phyloP scores from a whole-genome alignment of 2,113 vertebrate species.

The Mola mola region DNA sequence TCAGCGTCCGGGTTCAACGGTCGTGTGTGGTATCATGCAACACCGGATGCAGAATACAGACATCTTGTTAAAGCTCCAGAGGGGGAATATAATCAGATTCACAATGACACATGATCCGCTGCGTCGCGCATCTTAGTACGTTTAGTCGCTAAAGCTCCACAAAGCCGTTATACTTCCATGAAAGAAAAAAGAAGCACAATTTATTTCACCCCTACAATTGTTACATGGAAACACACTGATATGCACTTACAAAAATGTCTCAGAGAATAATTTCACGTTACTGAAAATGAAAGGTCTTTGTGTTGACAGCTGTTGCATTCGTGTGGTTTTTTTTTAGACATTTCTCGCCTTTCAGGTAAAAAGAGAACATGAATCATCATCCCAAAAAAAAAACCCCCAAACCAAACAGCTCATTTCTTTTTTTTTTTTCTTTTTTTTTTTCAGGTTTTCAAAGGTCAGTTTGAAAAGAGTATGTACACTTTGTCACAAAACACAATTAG shows the following conservation, averaged over 20 bases:
- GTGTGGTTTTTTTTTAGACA: conserved; percentile 34
- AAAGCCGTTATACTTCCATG: conserved; percentile 52
- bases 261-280: conserved; percentile 76
- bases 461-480: conserved; percentile 82
- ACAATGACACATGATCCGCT: conserved; percentile 47
- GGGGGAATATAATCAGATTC: conserved; percentile 45
- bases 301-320: conserved; percentile 67
- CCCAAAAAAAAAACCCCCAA: conserved; percentile 47
- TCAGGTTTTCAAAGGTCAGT: conserved; percentile 39
- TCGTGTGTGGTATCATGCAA: conserved; percentile 29
- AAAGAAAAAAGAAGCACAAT: conserved; percentile 75
- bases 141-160: conserved; percentile 57
- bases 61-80: conserved; percentile 57
- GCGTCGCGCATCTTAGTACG: conserved; percentile 47
- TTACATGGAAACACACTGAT: conserved; percentile 82
- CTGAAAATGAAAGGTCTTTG: conserved; percentile 66
- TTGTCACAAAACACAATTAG: conserved; percentile 78
- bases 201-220: conserved; percentile 80
- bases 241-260: conserved; percentile 82
- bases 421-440: conserved; percentile 55
- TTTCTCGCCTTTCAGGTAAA: conserved; percentile 71
- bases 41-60: conserved; percentile 57
- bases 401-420: conserved; percentile 58
- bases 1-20: conserved; percentile 45
- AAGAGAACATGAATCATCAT: conserved; percentile 64